Evolutionary conservation across 2,888 invertebrate genomes (phyloP), one percentile per base, ranked within the genome.

Genomic region (Blastobasis lacticolella): DNA sequence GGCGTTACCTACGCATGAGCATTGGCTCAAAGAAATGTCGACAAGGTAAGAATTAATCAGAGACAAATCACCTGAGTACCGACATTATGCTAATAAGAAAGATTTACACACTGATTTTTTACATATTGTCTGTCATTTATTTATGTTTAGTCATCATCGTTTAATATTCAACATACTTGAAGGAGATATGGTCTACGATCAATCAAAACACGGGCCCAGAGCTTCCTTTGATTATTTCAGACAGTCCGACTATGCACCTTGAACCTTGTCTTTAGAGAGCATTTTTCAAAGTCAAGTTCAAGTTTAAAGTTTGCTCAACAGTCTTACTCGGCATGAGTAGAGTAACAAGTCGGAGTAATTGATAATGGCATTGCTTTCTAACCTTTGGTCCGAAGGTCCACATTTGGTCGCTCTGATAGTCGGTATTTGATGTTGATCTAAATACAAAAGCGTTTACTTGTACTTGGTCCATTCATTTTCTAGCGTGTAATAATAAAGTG

Each of bases 91-190:
- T 78, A 75, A 75, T 78, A 67, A 51, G 23, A 38, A 52, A 48
- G 52, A n/a, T 56, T 58, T 51, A 65, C 60, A 63, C 50, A 49
- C 57, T 56, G 50, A 60, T 67, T 71, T 71, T 67, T 71, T 76
- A 75, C 69, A 65, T 70, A 66, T 60, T 64, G 69, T 71, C 67
- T 65, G 73, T 78, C 77, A 79, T 81, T 79, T 81, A 78, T 83
- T 77, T 75, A 66, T 74, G 81, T 78, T 77, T 68, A 81, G 84
- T 85, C 82, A 85, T 82, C 73, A 68, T 74, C 69, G 69, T 76
- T 78, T 81, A 77, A 77, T 78, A 79, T 78, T 78, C 72, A 71
- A 76, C 75, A 73, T 75, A 74, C 66, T 69, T 69, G 67, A 68
- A 75, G 67, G 63, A 76, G 74, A 74, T 78, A 81, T 75, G 71